Percentiles rank a stretch among this genome's conserved stretches.
Evolutionary conservation across 2,888 invertebrate species (phyloP).

Genomic region (Spisula subtruncata): DNA sequence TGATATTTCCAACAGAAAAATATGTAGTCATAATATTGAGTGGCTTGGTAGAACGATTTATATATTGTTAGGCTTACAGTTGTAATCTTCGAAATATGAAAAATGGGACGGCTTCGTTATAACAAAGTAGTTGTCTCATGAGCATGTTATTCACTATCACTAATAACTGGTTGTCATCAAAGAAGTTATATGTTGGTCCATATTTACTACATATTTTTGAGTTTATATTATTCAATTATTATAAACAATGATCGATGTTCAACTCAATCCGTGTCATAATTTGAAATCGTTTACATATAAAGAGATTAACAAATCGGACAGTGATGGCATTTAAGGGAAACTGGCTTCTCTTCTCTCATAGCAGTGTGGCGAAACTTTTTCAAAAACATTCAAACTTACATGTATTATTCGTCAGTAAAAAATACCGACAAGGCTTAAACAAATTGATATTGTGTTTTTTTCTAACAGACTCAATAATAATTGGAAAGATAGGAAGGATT

Average conservation of each 20-base stretch:
- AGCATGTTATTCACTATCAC: neutral
- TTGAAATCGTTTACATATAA: neutral
- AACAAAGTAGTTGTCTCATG: neutral
- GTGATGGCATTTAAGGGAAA: too few relatives aligned
- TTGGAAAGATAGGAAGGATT: too few relatives aligned
- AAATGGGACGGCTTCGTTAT: neutral
- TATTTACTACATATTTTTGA: neutral
- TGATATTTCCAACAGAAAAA: neutral
- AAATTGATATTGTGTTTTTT: too few relatives aligned
- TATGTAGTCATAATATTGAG: constrained; percentile 13
- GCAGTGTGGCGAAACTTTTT: too few relatives aligned
- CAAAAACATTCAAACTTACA: too few relatives aligned
- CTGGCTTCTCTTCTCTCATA: too few relatives aligned
- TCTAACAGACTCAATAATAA: too few relatives aligned
- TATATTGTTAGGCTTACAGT: neutral
- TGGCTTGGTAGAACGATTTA: neutral
- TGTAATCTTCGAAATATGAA: neutral
- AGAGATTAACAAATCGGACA: too few relatives aligned
- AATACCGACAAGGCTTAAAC: too few relatives aligned
- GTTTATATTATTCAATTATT: neutral
- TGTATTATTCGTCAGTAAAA: too few relatives aligned
- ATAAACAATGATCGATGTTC: neutral
- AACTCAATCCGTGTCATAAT: neutral
- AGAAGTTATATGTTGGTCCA: neutral
- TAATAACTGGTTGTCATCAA: neutral